Evolutionary conservation across 2,888 invertebrate genomes (phyloP).

Genomic region (Drosophila subsilvestris): DNA sequence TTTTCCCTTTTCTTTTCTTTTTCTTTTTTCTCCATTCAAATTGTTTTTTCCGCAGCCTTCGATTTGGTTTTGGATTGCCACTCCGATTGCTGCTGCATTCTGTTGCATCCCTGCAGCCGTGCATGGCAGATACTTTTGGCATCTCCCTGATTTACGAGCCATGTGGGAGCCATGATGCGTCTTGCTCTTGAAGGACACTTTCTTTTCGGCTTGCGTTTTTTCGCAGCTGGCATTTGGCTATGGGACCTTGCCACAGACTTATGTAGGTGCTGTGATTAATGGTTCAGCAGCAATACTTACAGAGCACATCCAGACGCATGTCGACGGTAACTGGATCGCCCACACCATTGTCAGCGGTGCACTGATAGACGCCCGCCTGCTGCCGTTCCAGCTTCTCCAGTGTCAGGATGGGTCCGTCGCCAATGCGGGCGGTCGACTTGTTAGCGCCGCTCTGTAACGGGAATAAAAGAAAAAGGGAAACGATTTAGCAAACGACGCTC

Average conservation of each 20-base stretch:
- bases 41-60: conserved; percentile 33
- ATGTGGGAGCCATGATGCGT: not conserved
- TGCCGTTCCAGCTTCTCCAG: conserved; percentile 87
- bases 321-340: conserved; percentile 88
- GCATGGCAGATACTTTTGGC: conserved; percentile 8
- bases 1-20: conserved; percentile 18
- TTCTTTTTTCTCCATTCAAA: conserved; percentile 25
- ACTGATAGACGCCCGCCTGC: conserved; percentile 88
- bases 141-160: conserved; percentile 34
- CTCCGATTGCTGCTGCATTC: conserved; percentile 23
- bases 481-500: conserved; percentile 17
- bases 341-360: conserved; percentile 89
- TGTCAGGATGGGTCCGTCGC: conserved; percentile 87
- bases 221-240: not conserved
- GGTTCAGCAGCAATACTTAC: conserved; percentile 84
- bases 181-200: conserved; percentile 11
- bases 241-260: not conserved
- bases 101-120: conserved; percentile 30
- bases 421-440: conserved; percentile 84
- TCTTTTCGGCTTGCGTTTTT: not conserved
- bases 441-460: conserved; percentile 82
- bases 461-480: conserved; percentile 1
- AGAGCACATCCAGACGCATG: conserved; percentile 88
- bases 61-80: conserved; percentile 3
- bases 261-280: conserved; percentile 21